Evolutionary conservation across 2,888 invertebrate genomes (phyloP), one percentile per base, ranked within the genome.

Genomic region (Drosophila villosipedis): DNA sequence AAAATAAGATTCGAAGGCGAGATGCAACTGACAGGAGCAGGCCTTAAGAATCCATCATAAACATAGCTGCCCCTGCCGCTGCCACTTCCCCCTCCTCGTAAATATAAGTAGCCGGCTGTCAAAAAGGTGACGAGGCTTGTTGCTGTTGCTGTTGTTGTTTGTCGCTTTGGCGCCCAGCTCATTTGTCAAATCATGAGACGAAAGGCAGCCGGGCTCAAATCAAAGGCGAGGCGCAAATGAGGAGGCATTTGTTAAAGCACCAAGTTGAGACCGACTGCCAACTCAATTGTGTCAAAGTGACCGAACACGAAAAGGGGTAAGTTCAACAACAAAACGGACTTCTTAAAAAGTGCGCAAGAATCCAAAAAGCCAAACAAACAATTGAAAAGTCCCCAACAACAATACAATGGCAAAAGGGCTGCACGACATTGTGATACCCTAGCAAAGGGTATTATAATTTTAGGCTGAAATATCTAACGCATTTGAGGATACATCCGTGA

Each of bases 81-180:
- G 35, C 35, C 16, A 1, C 22, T 10, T 4, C 22, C 22, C 12
- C 14, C 41, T 33, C 28, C 9, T 39, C 28, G 58, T 61, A 62
- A 54, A 64, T 73, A 43, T 68, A 78, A 75, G 71, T 68, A 54
- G 66, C 64, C 12, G 37, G n/a, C 73, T 80, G 88, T 86, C 88
- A 82, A 62, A 84, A 86, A 86, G 89, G 85, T 89, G 85, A 89
- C 88, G 88, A 89, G 68, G 73, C 88, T 68, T 82, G 65, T 82
- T 58, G 35, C 55, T 54, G 68, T 53, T 59, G 39, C 3, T 25
- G 31, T 12, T 30, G 28, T 52, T 61, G 33, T 35, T 19, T 30
- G 39, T 49, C 64, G 30, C 70, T 41, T 52, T 52, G 54, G 57
- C 47, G 16, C 30, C 22, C 72, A 65, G 43, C 73, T 80, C 89